A percentile compares a stretch with the other conserved stretches of the same genome.
Conservation (phyloP, 2,113 vertebrate species). For the Nansenia antarctica region DNA sequence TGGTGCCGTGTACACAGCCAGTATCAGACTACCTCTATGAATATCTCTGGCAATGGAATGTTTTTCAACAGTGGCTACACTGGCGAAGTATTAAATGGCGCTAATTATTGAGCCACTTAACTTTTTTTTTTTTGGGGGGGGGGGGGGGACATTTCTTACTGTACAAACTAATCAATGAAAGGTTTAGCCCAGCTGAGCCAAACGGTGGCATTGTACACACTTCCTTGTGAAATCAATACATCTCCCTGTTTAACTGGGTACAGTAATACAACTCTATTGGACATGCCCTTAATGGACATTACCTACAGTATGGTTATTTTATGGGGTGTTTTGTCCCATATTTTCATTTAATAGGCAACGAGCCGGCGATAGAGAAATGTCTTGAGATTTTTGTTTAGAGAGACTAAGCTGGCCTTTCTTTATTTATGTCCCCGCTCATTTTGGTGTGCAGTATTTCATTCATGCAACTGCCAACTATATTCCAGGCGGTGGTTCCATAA, state of each 20-base stretch:
- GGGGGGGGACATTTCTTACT: too few species aligned
- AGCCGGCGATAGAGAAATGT: not conserved
- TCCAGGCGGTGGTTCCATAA: slow-evolving; percentile 60
- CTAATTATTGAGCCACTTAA: too few species aligned
- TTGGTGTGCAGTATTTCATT: slow-evolving; percentile 61
- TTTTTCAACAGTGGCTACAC: too few species aligned
- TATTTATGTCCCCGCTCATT: slow-evolving; percentile 65
- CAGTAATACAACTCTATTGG: not conserved
- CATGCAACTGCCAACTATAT: slow-evolving; percentile 59
- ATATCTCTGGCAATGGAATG: not conserved
- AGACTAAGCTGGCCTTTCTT: slow-evolving; percentile 33
- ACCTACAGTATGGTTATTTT: slow-evolving; percentile 11
- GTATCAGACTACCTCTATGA: not conserved
- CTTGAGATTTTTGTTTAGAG: slow-evolving; percentile 58
- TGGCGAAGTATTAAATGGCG: not conserved
- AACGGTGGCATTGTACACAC: not conserved
- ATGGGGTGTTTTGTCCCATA: slow-evolving; percentile 7
- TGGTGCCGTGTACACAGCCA: not conserved
- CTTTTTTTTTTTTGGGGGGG: too few species aligned
- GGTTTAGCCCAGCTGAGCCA: not conserved
- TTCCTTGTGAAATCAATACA: not conserved
- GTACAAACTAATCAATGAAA: too few species aligned
- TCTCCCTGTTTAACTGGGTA: not conserved
- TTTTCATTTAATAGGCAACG: slow-evolving; percentile 1
- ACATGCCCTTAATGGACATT: not conserved